Evolutionary conservation across 2,113 vertebrate genomes (phyloP).

Genomic region (Ammodytes marinus): DNA sequence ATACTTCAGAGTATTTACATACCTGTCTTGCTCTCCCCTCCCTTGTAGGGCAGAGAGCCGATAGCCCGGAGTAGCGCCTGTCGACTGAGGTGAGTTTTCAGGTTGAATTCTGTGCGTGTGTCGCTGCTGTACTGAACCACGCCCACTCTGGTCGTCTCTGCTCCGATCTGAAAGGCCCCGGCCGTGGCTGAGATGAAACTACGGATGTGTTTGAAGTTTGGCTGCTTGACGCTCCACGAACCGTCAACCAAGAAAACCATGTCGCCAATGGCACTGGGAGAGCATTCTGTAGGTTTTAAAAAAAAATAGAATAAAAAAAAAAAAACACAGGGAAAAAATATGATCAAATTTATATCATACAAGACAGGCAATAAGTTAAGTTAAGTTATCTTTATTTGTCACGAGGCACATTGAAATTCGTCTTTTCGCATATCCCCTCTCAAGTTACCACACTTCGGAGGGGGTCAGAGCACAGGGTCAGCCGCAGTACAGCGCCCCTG

Average conservation of each 20-base stretch:
- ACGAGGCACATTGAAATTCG: too few species aligned
- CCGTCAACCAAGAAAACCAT: constrained; percentile 94
- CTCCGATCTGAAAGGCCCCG: constrained; percentile 93
- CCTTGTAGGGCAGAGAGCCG: constrained; percentile 90
- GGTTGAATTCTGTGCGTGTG: constrained; percentile 90
- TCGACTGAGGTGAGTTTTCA: constrained; percentile 88
- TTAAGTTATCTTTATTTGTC: too few species aligned
- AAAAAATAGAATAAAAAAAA: neutral
- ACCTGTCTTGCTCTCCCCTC: constrained; percentile 94
- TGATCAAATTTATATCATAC: too few species aligned
- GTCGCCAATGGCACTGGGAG: constrained; percentile 88
- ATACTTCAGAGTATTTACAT: neutral
- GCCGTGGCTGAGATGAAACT: constrained; percentile 89
- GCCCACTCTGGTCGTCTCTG: constrained; percentile 92
- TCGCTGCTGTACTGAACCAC: constrained; percentile 93
- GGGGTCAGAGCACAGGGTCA: too few species aligned
- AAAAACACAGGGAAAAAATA: neutral
- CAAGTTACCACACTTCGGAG: too few species aligned
- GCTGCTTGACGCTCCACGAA: constrained; percentile 92
- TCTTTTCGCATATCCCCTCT: too few species aligned
- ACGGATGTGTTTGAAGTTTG: constrained; percentile 91
- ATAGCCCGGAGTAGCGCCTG: constrained; percentile 90
- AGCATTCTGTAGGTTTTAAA: constrained; percentile 88
- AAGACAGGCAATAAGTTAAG: too few species aligned
- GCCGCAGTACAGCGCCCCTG: too few species aligned